Conservation (phyloP, 92 coral and sea anemone species). For the Phenganax marumi region DNA sequence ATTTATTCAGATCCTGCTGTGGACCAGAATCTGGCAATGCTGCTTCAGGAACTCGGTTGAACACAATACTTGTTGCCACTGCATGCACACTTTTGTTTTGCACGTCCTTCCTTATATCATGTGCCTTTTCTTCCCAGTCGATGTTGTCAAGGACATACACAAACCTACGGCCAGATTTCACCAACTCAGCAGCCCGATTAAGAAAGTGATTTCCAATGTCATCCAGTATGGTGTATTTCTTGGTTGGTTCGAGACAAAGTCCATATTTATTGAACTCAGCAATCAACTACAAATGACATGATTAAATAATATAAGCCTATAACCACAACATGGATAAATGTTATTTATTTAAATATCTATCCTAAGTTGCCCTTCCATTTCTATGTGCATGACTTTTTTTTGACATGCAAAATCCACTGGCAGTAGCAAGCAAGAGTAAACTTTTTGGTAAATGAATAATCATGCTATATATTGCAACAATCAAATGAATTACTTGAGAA, state of each 20-base stretch:
- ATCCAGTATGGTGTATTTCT: constrained; percentile 49
- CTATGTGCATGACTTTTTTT: too few relatives aligned
- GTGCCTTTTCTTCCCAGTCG: constrained; percentile 56
- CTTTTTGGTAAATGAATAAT: too few relatives aligned
- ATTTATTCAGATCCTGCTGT: constrained; percentile 25
- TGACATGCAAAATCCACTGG: too few relatives aligned
- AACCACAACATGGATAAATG: too few relatives aligned
- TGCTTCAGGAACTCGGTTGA: constrained; percentile 40
- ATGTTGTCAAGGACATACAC: constrained; percentile 50
- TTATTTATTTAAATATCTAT: too few relatives aligned
- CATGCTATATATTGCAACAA: too few relatives aligned
- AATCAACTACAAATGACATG: constrained; percentile 27
- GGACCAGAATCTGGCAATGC: constrained; percentile 49
- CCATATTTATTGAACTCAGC: constrained; percentile 42
- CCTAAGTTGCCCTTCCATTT: too few relatives aligned
- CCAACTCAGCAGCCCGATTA: constrained; percentile 39
- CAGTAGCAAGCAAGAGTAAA: too few relatives aligned
- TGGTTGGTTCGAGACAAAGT: constrained; percentile 53
- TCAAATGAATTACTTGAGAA: too few relatives aligned
- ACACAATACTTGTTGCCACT: constrained; percentile 46
- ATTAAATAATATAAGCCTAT: neutral
- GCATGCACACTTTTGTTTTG: constrained; percentile 56
- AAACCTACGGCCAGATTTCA: constrained; percentile 39
- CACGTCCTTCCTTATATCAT: constrained; percentile 45
- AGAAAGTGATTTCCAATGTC: constrained; percentile 50